Conservation (phyloP, 2,113 vertebrate species). For the Canis aureus region DNA sequence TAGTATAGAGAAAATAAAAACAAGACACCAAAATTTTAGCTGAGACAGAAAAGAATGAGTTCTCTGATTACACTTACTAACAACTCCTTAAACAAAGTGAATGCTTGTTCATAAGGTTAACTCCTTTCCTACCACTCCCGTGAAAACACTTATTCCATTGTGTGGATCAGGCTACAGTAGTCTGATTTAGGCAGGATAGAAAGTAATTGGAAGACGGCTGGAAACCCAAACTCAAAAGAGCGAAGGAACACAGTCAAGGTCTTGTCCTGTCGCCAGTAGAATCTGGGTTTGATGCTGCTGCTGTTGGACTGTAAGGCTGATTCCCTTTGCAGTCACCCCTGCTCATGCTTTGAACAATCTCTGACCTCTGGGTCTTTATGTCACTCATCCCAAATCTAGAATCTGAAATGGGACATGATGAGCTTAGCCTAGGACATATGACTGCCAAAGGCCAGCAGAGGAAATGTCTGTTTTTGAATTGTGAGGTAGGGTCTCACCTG, state of each 20-base stretch:
- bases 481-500: slow-evolving; percentile 37
- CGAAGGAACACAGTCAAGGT: fast-evolving
- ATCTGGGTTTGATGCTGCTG: not conserved
- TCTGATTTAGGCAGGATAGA: not conserved
- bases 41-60: not conserved
- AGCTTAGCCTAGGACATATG: not conserved
- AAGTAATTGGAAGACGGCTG: not conserved
- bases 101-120: not conserved
- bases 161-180: not conserved
- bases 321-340: not conserved
- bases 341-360: not conserved
- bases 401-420: not conserved
- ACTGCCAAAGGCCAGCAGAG: not conserved
- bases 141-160: not conserved
- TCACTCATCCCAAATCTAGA: not conserved
- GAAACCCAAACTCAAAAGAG: not conserved
- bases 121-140: not conserved
- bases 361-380: not conserved
- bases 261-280: not conserved
- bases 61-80: not conserved
- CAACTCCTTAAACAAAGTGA: not conserved
- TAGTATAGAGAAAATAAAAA: slow-evolving; percentile 34
- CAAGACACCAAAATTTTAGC: not conserved
- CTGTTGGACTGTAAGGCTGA: not conserved
- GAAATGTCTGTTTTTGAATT: slow-evolving; percentile 29